A percentile compares a stretch with the other conserved stretches of the same genome.
These are phyloP conservation scores for Paracanthobrama guichenoti DNA, from an alignment of 2,113 vertebrate species.

Conservation along the genomic window DNA sequence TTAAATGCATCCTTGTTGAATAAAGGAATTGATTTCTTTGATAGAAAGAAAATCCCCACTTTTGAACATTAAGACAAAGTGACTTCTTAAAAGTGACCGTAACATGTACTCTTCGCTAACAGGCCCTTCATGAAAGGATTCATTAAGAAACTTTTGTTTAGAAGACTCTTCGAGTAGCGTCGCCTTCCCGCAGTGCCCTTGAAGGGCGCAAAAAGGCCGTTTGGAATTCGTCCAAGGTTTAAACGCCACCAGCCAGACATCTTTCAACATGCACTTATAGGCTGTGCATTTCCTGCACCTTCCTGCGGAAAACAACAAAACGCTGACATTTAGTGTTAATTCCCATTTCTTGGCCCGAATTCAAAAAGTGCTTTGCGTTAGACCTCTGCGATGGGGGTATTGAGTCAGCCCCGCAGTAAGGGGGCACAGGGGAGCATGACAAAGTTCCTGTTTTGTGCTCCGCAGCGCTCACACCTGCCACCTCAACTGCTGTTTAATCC, in stretches of 20 bases:
- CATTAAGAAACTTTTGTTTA: background rate
- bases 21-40: too few relatives aligned
- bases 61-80: background rate
- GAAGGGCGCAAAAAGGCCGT: background rate
- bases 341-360: conserved; percentile 35
- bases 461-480: conserved; percentile 67
- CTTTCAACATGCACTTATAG: conserved; percentile 30
- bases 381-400: conserved; percentile 24
- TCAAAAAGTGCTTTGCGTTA: conserved; percentile 14
- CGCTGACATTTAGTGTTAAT: background rate
- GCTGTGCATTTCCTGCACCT: conserved; percentile 8
- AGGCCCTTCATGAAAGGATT: background rate
- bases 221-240: conserved; percentile 4
- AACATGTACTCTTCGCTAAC: background rate
- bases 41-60: too few relatives aligned
- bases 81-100: background rate
- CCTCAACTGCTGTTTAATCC: conserved; percentile 71
- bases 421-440: conserved; percentile 34
- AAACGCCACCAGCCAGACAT: background rate
- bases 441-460: conserved; percentile 21
- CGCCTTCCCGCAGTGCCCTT: background rate
- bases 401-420: conserved; percentile 35
- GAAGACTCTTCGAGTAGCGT: background rate
- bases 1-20: too few relatives aligned
- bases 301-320: conserved; percentile 33